Base-by-base conservation (phyloP, 2,113 vertebrate species). In the Nettapus auritus region DNA sequence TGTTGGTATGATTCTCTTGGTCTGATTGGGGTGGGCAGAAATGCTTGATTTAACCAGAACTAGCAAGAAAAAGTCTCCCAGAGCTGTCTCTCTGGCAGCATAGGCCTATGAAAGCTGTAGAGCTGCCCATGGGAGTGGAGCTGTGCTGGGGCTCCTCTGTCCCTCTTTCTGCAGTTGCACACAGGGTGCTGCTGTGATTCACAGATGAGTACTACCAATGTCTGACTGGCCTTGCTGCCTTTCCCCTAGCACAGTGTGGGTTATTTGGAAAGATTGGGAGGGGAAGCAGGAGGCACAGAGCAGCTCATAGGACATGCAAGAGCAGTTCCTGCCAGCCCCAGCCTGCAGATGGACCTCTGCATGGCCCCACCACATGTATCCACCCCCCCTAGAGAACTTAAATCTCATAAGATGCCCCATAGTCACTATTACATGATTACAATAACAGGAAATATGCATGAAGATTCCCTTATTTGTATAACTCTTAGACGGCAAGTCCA, bases 71-170 rank as follows among this genome's bases (percentile, higher is more conserved):
- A 66, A 1, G 34, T 25, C 5, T 55, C 20, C 42, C 22, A 17
- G 55, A 25, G 15, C 16, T 40, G 26, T 53, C 31, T 80, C 33
- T 67, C 50, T 28, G 52, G 62, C 70, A 88, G 16, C 62, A 79
- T 19, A 53, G 18, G 3, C 7, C 21, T 4, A 8, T 0, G 2
- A 13, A 75, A 59, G n/a, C 40, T 26, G 1, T 0, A 17, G 38
- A 42, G 17, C 29, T 50, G 64, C 2, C 3, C 26, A 21, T 13
- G 13, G 53, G 5, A 44, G 21, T 0, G 0, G 2, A 12, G 73
- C 21, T 69, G 16, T 74, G 70, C 62, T 48, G 60, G 21, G 18
- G 38, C 78, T 53, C 56, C 13, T 68, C 18, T 13, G 28, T 11
- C 11, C 38, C 8, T 7, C 3, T 20, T 42, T 74, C 46, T 86